A percentile compares a stretch with the other conserved stretches of the same genome.
Evolutionary conservation across 2,797 vertebrate species (phyloP).

Genomic region (Mormyrops attenuatus): DNA sequence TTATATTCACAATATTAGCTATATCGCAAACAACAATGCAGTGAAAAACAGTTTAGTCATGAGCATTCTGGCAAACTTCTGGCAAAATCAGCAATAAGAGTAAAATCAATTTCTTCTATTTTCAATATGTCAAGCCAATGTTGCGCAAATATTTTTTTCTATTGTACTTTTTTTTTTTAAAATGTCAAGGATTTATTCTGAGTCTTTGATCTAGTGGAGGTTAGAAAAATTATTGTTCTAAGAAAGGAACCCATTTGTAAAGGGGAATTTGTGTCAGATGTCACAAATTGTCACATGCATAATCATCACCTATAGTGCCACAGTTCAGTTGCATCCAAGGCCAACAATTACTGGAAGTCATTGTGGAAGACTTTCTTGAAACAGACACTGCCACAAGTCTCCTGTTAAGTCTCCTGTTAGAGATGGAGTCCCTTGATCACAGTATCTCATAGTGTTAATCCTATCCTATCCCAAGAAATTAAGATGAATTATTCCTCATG

Average conservation of each 20-base stretch:
- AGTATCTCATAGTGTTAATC: neutral
- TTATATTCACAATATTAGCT: neutral
- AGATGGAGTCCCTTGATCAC: neutral
- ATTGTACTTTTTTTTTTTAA: neutral
- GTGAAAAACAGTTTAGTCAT: neutral
- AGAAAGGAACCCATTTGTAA: conserved; percentile 26
- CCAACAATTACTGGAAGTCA: neutral
- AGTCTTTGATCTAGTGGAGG: neutral
- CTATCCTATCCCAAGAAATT: neutral
- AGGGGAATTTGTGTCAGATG: conserved; percentile 20
- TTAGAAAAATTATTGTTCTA: conserved; percentile 24
- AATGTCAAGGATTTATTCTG: conserved; percentile 11
- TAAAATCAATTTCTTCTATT: neutral
- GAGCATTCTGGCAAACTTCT: neutral
- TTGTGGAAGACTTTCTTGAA: neutral
- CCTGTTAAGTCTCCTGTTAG: neutral
- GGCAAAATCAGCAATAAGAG: neutral
- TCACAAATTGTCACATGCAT: conserved; percentile 27
- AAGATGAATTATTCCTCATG: neutral
- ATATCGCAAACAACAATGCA: neutral
- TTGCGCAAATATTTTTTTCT: neutral
- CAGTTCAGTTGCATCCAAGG: conserved; percentile 24
- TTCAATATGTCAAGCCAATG: neutral
- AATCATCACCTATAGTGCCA: conserved; percentile 18
- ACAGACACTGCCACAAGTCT: neutral